Evolutionary conservation across 2,797 vertebrate genomes (phyloP), one percentile per base, ranked within the genome.

Genomic region (Danionella dracula): DNA sequence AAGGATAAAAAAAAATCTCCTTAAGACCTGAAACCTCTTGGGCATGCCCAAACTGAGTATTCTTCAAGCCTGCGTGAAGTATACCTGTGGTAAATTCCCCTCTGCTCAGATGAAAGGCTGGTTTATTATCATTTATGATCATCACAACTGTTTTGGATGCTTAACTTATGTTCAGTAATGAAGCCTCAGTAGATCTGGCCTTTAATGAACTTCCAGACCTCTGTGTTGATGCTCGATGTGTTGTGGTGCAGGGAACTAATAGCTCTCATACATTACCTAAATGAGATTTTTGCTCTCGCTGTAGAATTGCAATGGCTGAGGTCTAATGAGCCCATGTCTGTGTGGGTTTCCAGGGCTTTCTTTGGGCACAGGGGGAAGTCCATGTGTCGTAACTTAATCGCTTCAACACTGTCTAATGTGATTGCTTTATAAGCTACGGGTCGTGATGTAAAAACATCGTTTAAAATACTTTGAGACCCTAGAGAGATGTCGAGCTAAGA

Each of bases 261-360:
- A 92, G 89, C 87, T 90, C 84, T 88, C 90, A 94, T 93, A 90
- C 88, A 93, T 96, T 94, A 93, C 90, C 85, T 91, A 91, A 94
- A 95, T 95, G 90, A 79, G 90, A 86, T 92, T 77, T n/a, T n/a
- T 91, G 58, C 88, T 84, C 87, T 87, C 90, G 89, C 86, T 86
- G 85, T 87, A 84, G 85, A 90, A 92, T 89, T 87, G 89, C 88
- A 90, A 92, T 90, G 89, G 88, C 90, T 90, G 90, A 91, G 89
- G 88, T 87, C 80, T 90, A 84, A 89, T 82, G 85, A 86, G 84
- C 86, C 83, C 4, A 4, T 4, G 6, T 87, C 83, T 87, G 85
- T 88, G 6, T 87, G 83, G 87, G 85, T 88, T 72, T 67, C 86
- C 86, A 87, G 89, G 81, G 85, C 54, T 85, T 82, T 49, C 23